Base-by-base conservation (phyloP, 2,888 invertebrate genomes). In the Choreutis nemorana region DNA sequence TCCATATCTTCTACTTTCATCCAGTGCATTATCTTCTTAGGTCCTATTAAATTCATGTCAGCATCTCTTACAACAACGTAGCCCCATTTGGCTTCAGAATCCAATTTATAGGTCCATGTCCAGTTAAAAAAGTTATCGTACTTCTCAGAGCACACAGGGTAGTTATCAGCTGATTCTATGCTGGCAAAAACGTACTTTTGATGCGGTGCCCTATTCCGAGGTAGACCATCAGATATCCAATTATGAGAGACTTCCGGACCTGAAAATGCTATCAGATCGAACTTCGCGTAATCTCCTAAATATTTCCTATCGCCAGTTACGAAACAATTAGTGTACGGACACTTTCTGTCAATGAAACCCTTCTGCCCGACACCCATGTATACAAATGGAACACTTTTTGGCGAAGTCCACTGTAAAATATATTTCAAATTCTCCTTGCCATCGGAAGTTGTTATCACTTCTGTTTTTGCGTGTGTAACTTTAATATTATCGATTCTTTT, bases 31-130 rank as follows among this genome's bases (percentile, higher is more conserved):
- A 40, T 29, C 6, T 27, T 32, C 9, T 46, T 50, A 3, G 60
- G 60, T 0, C 57, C 60, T 11, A 59, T 38, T n/a, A 50, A 23
- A 3, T 42, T 40, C 2, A 44, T 45, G 2, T 48, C 12, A 3
- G 31, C 22, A 37, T 65, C 50, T 32, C 44, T 46, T 3, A 64
- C 41, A 1, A 40, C 48, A 4, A 65, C 38, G 25, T 65, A 67
- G 2, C 55, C 57, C 50, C 51, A 59, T 27, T 37, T 42, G 1
- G 50, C 47, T 24, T 65, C 59, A 0, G 63, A 58, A 20, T 58
- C 45, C 2, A 57, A 29, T 33, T 38, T 55, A 28, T 52, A 66
- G 0, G 63, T 60, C 64, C 62, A 65, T 1, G 64, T 62, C 51
- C 62, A 59, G 30, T 65, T 65, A 25, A 64, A 67, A 14, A 42